phyloP scores from a whole-genome alignment of 2,888 invertebrate species.

The Epicampocera succincta region DNA sequence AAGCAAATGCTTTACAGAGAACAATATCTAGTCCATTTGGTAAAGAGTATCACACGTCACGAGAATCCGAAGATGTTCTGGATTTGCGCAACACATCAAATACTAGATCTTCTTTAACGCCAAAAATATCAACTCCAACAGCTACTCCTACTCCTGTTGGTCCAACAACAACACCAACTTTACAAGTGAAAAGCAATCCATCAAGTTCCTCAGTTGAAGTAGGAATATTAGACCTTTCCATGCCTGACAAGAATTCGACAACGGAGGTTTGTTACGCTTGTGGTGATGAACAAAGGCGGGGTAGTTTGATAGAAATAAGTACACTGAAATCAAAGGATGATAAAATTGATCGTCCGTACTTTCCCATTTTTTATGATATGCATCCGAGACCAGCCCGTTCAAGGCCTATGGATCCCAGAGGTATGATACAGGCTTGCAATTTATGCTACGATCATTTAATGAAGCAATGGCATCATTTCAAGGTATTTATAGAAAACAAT shows the following conservation, averaged over 20 bases:
- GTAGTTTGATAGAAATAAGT: conserved; percentile 88
- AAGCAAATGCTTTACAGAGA: conserved; percentile 40
- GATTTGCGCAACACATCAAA: conserved; percentile 73
- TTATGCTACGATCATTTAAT: conserved; percentile 92
- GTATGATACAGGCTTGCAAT: conserved; percentile 89
- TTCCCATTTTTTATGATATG: conserved; percentile 88
- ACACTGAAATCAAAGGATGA: conserved; percentile 84
- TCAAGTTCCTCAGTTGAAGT: conserved; percentile 85
- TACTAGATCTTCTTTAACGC: conserved; percentile 39
- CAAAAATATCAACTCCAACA: conserved; percentile 41
- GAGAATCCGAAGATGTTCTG: conserved; percentile 79
- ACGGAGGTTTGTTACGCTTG: conserved; percentile 95
- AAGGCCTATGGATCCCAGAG: conserved; percentile 91
- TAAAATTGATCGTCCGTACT: conserved; percentile 84
- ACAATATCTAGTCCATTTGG: conserved; percentile 71
- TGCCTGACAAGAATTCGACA: conserved; percentile 95
- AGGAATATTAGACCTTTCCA: conserved; percentile 93
- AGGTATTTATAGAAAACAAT: too few species aligned
- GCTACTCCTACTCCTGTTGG: conserved; percentile 60
- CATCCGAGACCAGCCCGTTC: conserved; percentile 93
- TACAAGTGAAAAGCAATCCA: conserved; percentile 69
- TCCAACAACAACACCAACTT: conserved; percentile 71
- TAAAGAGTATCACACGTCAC: conserved; percentile 55
- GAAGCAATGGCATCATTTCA: conserved; percentile 93
- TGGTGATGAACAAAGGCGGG: conserved; percentile 92